phyloP scores from a whole-genome alignment of 2,888 invertebrate species.

The Hypsopygia costalis region DNA sequence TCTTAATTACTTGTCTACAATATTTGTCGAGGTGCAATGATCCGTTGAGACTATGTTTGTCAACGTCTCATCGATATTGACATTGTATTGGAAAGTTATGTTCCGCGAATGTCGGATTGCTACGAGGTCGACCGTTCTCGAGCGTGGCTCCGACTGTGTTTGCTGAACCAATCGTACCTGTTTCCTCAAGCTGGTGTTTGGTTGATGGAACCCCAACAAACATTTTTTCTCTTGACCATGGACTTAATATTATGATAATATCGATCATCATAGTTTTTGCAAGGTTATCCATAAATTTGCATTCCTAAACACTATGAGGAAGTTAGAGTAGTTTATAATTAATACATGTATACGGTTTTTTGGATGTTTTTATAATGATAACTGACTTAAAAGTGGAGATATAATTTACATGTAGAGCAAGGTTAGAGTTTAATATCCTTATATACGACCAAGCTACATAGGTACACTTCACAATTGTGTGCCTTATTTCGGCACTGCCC shows the following conservation, averaged over 20 bases:
- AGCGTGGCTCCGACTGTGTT: background rate
- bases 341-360: no score
- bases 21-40: slow-evolving; percentile 31
- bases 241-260: slow-evolving; percentile 1
- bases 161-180: background rate
- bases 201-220: background rate
- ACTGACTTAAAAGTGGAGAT: no score
- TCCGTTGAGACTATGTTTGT: slow-evolving; percentile 26
- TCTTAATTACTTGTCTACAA: slow-evolving; percentile 25
- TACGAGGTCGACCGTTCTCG: slow-evolving; percentile 37
- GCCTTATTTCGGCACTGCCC: no score
- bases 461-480: no score
- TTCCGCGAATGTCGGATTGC: slow-evolving; percentile 46
- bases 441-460: no score
- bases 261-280: slow-evolving; percentile 1
- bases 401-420: no score
- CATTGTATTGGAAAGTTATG: slow-evolving; percentile 69
- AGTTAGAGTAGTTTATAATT: no score
- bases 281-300: slow-evolving; percentile 9
- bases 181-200: no score
- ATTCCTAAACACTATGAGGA: slow-evolving; percentile 1
- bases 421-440: no score
- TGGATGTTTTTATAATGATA: no score
- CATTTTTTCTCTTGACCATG: slow-evolving; percentile 2
- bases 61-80: slow-evolving; percentile 44